Conservation (phyloP, 2,113 vertebrate genomes). For the Uria lomvia region DNA sequence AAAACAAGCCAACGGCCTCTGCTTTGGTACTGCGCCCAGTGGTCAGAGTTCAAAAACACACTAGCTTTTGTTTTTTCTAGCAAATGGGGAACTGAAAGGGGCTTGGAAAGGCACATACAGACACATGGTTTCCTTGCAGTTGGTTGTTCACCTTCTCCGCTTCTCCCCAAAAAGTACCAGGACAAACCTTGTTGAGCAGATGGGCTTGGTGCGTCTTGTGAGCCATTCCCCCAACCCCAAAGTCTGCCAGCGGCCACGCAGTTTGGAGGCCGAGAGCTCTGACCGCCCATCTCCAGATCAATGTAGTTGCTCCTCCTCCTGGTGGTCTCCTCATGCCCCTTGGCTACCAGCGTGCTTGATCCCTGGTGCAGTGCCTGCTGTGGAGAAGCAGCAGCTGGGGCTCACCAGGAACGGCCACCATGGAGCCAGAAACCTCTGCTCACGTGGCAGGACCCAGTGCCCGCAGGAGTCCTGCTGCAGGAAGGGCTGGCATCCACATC, state of each 20-base stretch:
- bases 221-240: background rate
- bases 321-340: background rate
- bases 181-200: background rate
- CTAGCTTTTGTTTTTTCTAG: background rate
- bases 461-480: background rate
- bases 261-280: background rate
- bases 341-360: accelerated
- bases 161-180: background rate
- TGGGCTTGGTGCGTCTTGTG: accelerated
- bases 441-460: background rate
- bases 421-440: background rate
- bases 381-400: background rate
- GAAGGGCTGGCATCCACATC: background rate
- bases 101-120: background rate
- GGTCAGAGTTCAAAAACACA: background rate
- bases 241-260: accelerated
- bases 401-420: background rate
- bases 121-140: background rate
- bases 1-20: background rate
- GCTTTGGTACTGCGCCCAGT: background rate
- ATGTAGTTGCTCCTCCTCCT: background rate
- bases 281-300: background rate
- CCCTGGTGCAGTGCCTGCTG: background rate
- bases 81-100: background rate
- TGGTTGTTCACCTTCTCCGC: background rate